A percentile compares a stretch with the other conserved stretches of the same genome.
Evolutionary conservation across 2,113 vertebrate species (phyloP).

Genomic region (Lagopus leucura): DNA sequence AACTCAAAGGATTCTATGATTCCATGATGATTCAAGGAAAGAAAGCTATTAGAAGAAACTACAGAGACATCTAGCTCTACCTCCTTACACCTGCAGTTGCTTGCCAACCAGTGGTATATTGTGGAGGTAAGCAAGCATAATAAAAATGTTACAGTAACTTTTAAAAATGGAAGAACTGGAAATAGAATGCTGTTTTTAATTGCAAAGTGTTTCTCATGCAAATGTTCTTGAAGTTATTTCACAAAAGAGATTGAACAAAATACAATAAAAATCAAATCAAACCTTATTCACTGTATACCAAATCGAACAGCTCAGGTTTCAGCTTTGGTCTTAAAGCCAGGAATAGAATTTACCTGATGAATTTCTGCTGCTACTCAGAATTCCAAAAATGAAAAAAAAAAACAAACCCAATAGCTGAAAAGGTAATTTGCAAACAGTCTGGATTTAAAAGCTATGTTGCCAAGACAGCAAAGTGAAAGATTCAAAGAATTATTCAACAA

Average conservation of each 20-base stretch:
- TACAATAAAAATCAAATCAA: slow-evolving; percentile 61
- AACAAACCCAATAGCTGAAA: neutral
- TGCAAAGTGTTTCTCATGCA: slow-evolving; percentile 13
- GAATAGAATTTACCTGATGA: slow-evolving; percentile 14
- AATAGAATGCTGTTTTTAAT: slow-evolving; percentile 20
- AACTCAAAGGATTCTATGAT: no score
- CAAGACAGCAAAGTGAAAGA: slow-evolving; percentile 11
- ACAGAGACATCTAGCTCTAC: slow-evolving; percentile 53
- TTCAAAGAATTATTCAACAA: slow-evolving; percentile 2
- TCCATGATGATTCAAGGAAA: neutral
- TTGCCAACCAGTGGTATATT: neutral
- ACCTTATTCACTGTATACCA: slow-evolving; percentile 28
- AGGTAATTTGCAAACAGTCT: neutral
- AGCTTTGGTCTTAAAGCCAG: slow-evolving; percentile 39
- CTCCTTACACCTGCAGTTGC: slow-evolving; percentile 18
- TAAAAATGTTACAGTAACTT: slow-evolving; percentile 21
- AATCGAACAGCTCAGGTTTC: slow-evolving; percentile 42
- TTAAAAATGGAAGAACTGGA: slow-evolving; percentile 7
- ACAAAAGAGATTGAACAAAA: slow-evolving; percentile 51
- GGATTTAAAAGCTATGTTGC: neutral
- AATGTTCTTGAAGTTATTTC: slow-evolving; percentile 61
- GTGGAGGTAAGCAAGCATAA: neutral
- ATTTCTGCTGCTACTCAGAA: slow-evolving; percentile 22
- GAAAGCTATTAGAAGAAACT: slow-evolving; percentile 37
- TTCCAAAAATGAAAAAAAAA: neutral